These are phyloP conservation scores for Platycnemis pennipes DNA, from an alignment of 2,888 invertebrate genomes.

Conservation along the genomic window DNA sequence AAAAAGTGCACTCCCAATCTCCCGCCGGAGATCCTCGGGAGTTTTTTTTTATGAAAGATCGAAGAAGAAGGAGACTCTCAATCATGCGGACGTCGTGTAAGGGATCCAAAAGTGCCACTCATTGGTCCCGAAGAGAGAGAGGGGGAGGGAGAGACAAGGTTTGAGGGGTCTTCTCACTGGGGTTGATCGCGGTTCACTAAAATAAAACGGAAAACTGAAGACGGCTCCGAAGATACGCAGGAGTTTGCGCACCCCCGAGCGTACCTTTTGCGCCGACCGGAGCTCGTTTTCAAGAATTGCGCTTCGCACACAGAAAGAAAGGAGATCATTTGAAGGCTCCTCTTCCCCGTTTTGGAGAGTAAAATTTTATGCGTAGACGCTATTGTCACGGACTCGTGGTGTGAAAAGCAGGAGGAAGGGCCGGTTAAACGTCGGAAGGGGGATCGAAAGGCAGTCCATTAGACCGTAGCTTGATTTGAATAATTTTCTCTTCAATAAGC, in stretches of 20 bases:
- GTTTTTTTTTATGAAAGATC: not conserved
- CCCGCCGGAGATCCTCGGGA: not conserved
- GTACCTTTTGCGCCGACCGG: not conserved
- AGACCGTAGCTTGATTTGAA: no score
- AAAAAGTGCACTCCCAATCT: not conserved
- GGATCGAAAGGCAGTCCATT: no score
- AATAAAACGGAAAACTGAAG: not conserved
- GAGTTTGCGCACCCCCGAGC: not conserved
- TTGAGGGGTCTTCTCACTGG: not conserved
- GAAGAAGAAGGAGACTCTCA: not conserved
- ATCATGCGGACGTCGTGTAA: not conserved
- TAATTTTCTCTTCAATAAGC: no score
- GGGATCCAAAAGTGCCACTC: not conserved
- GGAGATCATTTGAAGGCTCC: not conserved
- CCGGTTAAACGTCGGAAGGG: no score
- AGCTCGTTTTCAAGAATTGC: not conserved
- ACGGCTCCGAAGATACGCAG: not conserved
- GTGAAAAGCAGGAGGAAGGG: no score
- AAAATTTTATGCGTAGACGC: not conserved
- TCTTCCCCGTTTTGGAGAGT: not conserved
- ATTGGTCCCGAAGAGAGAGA: no score
- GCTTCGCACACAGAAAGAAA: not conserved
- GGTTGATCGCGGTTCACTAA: not conserved
- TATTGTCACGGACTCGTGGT: not conserved
- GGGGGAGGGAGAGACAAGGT: no score